A percentile compares a stretch with the other conserved stretches of the same genome.
phyloP scores from a whole-genome alignment of 2,113 vertebrate species.

The Ailurus styani region DNA sequence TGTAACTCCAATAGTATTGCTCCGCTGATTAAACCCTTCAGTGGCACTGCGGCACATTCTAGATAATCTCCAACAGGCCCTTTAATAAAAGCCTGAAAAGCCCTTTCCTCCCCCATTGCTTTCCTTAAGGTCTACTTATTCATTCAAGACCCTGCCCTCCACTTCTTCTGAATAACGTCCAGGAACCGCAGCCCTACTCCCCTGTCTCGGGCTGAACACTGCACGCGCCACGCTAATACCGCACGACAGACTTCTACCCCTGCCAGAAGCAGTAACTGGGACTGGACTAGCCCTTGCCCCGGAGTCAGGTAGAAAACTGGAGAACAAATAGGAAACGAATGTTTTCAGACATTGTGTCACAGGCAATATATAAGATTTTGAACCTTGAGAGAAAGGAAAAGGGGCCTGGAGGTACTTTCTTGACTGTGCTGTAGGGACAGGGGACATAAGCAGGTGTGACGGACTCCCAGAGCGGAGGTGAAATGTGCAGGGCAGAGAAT shows the following conservation, averaged over 20 bases:
- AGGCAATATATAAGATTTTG: not conserved
- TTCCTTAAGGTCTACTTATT: not conserved
- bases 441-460: accelerated
- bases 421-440: not conserved
- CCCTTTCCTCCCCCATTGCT: not conserved
- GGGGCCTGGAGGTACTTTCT: not conserved
- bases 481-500: not conserved
- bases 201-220: not conserved
- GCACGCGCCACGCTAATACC: accelerated
- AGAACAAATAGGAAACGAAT: not conserved
- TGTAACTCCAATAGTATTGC: not conserved
- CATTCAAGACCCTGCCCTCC: not conserved
- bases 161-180: not conserved
- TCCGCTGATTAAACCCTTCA: not conserved
- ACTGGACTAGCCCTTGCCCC: not conserved
- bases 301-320: not conserved
- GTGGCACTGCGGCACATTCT: not conserved
- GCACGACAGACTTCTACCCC: not conserved
- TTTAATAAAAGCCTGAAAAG: not conserved
- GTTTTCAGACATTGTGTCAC: not conserved
- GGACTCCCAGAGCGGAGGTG: not conserved
- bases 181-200: accelerated
- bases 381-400: not conserved
- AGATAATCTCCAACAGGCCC: not conserved
- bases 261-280: not conserved